Conservation (phyloP, 2,797 vertebrate species). For the Enteromius viviparus region DNA sequence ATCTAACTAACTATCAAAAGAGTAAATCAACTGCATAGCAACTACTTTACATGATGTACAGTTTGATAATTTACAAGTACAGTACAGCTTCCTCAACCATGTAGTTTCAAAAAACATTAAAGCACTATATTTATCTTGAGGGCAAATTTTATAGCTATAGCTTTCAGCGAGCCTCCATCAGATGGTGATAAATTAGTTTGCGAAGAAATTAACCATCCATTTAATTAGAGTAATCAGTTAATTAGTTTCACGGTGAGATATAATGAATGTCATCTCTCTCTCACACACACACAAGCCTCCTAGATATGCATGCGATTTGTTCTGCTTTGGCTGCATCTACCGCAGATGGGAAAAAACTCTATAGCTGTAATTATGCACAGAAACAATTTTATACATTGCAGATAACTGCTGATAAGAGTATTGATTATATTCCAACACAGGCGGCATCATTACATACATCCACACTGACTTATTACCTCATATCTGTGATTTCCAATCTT, state of each 20-base stretch:
- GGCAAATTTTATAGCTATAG: conserved; percentile 1
- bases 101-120: neutral
- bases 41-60: neutral
- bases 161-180: conserved; percentile 31
- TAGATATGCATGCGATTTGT: conserved; percentile 19
- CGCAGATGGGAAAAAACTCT: conserved; percentile 41
- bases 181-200: conserved; percentile 26
- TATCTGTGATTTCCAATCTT: conserved; percentile 8
- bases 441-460: conserved; percentile 23
- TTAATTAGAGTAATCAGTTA: conserved; percentile 53
- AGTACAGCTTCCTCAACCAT: neutral
- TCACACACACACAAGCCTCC: conserved; percentile 23
- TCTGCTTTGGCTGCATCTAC: conserved; percentile 27
- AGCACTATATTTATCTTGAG: conserved; percentile 4
- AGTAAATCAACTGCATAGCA: neutral
- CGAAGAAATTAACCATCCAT: conserved; percentile 25
- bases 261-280: conserved; percentile 43
- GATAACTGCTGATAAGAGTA: conserved; percentile 39
- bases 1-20: neutral
- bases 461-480: neutral
- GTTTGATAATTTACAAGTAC: neutral
- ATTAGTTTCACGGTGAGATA: conserved; percentile 46
- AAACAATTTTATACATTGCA: conserved; percentile 40
- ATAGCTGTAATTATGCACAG: conserved; percentile 43
- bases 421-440: conserved; percentile 38